A percentile compares a stretch with the other conserved stretches of the same genome.
Evolutionary conservation across 2,797 vertebrate species (phyloP).

Genomic region (Lepus townsendii): DNA sequence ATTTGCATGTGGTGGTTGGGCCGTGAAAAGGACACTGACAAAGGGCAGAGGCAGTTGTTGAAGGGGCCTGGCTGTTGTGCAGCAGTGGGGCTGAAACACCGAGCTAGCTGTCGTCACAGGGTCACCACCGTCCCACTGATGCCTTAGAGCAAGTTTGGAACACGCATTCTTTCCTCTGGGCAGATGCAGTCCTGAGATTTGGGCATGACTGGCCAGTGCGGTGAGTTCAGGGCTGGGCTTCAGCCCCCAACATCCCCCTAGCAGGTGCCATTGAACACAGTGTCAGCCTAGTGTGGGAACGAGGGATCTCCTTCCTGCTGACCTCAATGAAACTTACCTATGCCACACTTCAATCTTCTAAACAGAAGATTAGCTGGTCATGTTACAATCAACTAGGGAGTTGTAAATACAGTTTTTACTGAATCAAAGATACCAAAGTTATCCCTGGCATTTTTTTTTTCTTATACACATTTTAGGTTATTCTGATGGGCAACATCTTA

Average conservation of each 20-base stretch:
- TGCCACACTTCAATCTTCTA: background rate
- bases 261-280: accelerated
- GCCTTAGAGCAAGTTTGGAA: background rate
- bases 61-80: background rate
- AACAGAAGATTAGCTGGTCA: background rate
- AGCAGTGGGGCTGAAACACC: too few species aligned
- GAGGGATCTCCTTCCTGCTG: background rate
- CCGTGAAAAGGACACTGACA: background rate
- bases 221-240: background rate
- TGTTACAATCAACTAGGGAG: background rate
- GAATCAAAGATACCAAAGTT: background rate
- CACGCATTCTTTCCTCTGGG: background rate
- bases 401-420: background rate
- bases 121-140: background rate
- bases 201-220: accelerated
- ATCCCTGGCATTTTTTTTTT: background rate
- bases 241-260: accelerated
- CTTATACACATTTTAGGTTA: background rate
- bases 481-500: background rate
- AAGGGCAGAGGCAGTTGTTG: background rate
- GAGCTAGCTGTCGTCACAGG: background rate
- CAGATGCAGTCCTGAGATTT: accelerated
- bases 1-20: background rate
- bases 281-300: background rate
- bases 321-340: background rate